Evolutionary conservation across 2,888 invertebrate genomes (phyloP).

Genomic region (Brachylomia viminalis): DNA sequence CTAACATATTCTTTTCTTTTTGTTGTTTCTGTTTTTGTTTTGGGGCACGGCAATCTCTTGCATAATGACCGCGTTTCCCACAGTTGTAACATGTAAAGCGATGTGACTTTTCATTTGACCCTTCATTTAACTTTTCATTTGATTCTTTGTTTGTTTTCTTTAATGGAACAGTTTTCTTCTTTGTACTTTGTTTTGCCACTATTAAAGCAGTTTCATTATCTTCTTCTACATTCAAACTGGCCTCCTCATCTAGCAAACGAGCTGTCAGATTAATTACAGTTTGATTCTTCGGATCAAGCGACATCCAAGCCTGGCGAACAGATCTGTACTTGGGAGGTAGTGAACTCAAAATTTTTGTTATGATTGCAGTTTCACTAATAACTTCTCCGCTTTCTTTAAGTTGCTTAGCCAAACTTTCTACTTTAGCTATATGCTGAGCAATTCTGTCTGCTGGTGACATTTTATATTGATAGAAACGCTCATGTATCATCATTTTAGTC

Average conservation of each 20-base stretch:
- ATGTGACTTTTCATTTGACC: no score
- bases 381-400: conserved; percentile 7
- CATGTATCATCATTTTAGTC: conserved; percentile 4
- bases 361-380: conserved; percentile 1
- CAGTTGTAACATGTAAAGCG: no score
- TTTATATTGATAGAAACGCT: conserved; percentile 5
- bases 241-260: conserved; percentile 3
- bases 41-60: no score
- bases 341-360: conserved; percentile 1
- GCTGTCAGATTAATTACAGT: not conserved
- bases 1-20: not conserved
- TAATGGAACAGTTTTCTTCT: not conserved
- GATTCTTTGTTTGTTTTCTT: no score
- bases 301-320: not conserved
- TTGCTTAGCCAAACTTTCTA: conserved; percentile 3
- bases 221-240: conserved; percentile 1
- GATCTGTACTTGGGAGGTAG: conserved; percentile 12
- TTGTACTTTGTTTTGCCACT: no score
- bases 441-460: not conserved
- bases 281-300: not conserved
- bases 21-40: not conserved
- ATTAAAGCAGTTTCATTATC: conserved; percentile 2
- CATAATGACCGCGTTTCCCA: no score
- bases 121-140: no score
- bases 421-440: not conserved